Conservation (phyloP, 1,140 invertebrate species). For the Theocolax elegans region DNA sequence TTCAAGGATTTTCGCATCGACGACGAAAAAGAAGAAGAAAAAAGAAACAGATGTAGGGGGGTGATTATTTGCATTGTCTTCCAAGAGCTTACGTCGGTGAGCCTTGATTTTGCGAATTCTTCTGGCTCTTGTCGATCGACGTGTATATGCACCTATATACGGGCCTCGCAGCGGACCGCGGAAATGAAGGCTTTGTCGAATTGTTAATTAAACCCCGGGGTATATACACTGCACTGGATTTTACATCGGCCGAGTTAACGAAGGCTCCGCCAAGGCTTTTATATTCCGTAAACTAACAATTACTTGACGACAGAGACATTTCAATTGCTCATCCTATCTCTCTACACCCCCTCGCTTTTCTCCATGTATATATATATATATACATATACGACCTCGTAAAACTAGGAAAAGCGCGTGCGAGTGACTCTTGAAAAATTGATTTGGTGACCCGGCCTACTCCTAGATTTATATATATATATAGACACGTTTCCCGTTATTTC, state of each 20-base stretch:
- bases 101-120: too few species aligned
- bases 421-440: constrained; percentile 39
- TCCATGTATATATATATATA: too few species aligned
- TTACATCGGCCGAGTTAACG: not conserved
- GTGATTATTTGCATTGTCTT: too few species aligned
- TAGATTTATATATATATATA: too few species aligned
- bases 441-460: not conserved
- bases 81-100: too few species aligned
- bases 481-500: too few species aligned
- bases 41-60: too few species aligned
- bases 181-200: constrained; percentile 38
- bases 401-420: constrained; percentile 1
- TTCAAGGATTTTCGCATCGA: not conserved
- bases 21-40: too few species aligned
- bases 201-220: constrained; percentile 39
- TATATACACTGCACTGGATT: not conserved
- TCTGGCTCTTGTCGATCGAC: too few species aligned
- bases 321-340: too few species aligned
- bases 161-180: not conserved
- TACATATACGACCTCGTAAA: too few species aligned
- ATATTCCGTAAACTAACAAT: constrained; percentile 17
- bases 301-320: too few species aligned
- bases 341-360: not conserved
- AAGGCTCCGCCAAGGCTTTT: not conserved
- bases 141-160: not conserved